These are phyloP conservation scores for Oncorhynchus tshawytscha DNA, from an alignment of 2,113 vertebrate species.

Conservation along the genomic window DNA sequence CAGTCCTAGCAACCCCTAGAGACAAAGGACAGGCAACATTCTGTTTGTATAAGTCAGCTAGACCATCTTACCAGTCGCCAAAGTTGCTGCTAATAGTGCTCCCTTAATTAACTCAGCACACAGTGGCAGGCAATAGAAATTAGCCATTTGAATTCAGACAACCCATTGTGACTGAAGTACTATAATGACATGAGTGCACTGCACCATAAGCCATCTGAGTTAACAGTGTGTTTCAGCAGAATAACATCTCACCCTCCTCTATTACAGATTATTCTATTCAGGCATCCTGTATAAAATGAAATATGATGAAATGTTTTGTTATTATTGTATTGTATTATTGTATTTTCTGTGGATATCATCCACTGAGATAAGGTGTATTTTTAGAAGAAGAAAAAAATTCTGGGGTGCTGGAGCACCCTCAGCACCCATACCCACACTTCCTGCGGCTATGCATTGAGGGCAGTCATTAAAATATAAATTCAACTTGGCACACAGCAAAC, in stretches of 20 bases:
- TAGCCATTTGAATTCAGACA: background rate
- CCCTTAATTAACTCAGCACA: background rate
- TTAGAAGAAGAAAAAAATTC: background rate
- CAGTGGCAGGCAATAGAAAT: background rate
- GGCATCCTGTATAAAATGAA: background rate
- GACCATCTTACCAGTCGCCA: background rate
- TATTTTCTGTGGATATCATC: background rate
- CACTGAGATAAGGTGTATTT: background rate
- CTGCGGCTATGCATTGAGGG: too few relatives aligned
- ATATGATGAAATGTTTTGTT: background rate
- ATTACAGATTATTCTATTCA: too few relatives aligned
- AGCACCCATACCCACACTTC: too few relatives aligned
- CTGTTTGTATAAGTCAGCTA: background rate
- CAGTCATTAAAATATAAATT: too few relatives aligned
- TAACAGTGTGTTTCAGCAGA: too few relatives aligned
- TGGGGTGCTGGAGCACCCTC: background rate
- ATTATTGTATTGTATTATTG: too few relatives aligned
- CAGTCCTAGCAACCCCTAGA: background rate
- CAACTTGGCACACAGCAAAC: too few relatives aligned
- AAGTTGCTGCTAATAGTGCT: background rate
- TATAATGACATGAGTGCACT: too few relatives aligned
- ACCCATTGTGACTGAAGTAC: background rate
- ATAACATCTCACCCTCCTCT: too few relatives aligned
- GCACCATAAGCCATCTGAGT: too few relatives aligned
- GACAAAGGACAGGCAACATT: constrained; percentile 12